Percentiles rank a stretch among this genome's conserved stretches.
Evolutionary conservation across 2,797 vertebrate species (phyloP).

Genomic region (Anguilla marmorata): DNA sequence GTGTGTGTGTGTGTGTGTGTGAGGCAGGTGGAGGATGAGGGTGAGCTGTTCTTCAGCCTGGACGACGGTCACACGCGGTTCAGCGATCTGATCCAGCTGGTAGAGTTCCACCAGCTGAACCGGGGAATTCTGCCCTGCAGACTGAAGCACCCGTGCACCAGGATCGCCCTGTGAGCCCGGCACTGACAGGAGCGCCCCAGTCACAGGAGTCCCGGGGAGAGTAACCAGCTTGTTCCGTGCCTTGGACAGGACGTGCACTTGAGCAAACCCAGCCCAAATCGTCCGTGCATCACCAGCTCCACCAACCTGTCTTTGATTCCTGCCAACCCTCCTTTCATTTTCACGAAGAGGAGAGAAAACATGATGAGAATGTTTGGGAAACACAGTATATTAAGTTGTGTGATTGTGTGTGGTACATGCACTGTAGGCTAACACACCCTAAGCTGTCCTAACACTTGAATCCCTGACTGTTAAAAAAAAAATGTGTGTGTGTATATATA

Average conservation of each 20-base stretch:
- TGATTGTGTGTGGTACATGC: neutral
- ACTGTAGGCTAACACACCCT: neutral
- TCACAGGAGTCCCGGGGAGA: neutral
- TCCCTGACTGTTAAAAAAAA: neutral
- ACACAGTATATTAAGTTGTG: neutral
- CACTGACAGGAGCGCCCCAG: neutral
- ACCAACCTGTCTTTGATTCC: neutral
- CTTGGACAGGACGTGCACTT: slow-evolving; percentile 33
- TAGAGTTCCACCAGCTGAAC: slow-evolving; percentile 98
- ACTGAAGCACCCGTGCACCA: slow-evolving; percentile 91
- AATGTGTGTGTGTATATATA: neutral
- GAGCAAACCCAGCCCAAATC: neutral
- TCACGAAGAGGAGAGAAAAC: neutral
- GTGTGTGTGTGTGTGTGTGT: slow-evolving; percentile 21
- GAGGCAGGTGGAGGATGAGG: slow-evolving; percentile 85
- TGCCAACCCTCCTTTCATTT: neutral
- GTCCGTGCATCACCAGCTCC: neutral
- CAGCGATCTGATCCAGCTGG: slow-evolving; percentile 94
- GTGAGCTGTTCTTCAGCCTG: slow-evolving; percentile 86
- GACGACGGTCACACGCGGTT: slow-evolving; percentile 94
- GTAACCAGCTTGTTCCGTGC: slow-evolving; percentile 28
- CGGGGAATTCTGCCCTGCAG: slow-evolving; percentile 91
- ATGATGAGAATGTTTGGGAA: slow-evolving; percentile 1
- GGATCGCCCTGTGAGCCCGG: slow-evolving; percentile 81
- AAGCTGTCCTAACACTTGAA: neutral